These are phyloP conservation scores for Bombycilla garrulus DNA, from an alignment of 2,113 vertebrate genomes.

Conservation along the genomic window DNA sequence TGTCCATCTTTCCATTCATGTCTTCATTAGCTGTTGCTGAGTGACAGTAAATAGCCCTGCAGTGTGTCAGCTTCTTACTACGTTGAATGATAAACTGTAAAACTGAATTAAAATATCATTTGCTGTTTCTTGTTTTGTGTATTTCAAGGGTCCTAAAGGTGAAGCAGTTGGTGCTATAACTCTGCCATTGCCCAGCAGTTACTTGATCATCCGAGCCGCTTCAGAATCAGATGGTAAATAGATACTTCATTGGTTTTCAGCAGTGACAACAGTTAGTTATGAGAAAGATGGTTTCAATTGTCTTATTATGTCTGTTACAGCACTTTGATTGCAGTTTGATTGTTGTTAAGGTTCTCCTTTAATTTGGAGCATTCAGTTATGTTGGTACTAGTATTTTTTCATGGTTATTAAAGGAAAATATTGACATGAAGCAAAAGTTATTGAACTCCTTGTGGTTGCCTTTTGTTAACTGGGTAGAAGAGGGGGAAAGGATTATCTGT, in stretches of 20 bases:
- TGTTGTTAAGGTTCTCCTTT: neutral
- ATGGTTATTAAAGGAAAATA: neutral
- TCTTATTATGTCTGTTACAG: neutral
- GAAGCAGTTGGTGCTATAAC: constrained; percentile 98
- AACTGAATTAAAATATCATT: neutral
- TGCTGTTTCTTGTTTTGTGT: constrained; percentile 23
- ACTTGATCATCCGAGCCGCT: constrained; percentile 94
- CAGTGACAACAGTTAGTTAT: neutral
- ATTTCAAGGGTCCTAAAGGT: constrained; percentile 92
- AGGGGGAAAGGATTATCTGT: neutral
- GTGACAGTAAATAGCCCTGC: constrained; percentile 38
- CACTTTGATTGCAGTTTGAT: neutral
- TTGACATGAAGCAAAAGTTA: neutral
- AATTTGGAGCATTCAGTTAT: neutral
- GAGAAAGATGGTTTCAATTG: neutral
- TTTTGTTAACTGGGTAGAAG: neutral
- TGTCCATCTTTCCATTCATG: constrained; percentile 10
- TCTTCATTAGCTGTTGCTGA: constrained; percentile 56
- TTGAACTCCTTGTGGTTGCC: neutral
- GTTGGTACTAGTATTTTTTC: neutral
- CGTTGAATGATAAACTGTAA: neutral
- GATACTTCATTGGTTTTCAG: neutral
- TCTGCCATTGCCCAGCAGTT: constrained; percentile 96
- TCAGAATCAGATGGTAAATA: constrained; percentile 96
- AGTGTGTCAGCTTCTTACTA: constrained; percentile 35